Evolutionary conservation across 2,113 vertebrate species (phyloP), one percentile per base, ranked within the genome.

Genomic region (Arvicanthis niloticus): DNA sequence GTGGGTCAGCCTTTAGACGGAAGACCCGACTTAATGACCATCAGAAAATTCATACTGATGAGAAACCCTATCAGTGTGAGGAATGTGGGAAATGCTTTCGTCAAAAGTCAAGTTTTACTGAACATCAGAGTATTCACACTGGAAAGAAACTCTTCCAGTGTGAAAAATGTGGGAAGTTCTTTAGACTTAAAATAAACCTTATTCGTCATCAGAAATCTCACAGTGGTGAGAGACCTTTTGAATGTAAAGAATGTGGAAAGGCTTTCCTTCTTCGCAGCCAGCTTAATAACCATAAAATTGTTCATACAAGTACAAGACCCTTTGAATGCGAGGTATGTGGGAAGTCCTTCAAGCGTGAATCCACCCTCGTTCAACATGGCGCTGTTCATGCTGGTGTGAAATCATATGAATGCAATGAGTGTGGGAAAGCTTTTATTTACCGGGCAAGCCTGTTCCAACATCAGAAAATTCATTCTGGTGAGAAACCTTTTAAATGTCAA

Each of bases 381-480:
- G 92, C 81, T 19, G 92, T 85, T 48, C 96, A 97, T 90, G 70
- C 92, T 3, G 91, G 88, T 76, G 86, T 89, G 73, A 97, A 96
- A 45, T 97, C 98, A 3, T 98, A 98, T 95, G 95, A 89, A 84
- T 99, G 98, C 96, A 97, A 97, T 0, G 98, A 98, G 37, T 99
- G 99, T 31, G 98, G 98, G 0, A 99, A 99, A 97, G 97, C 97
- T 92, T 99, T 99, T 91, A 98, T 97, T 4, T 98, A 98, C 12
- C 97, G 98, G n/a, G 98, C 98, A 37, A 98, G 98, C 48, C 98
- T 98, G 31, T 76, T 73, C 22, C 96, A 97, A 10, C 97, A 98
- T 48, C 88, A 97, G 56, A 94, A 95, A 60, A 97, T 89, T 82
- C 96, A 78, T 10, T 53, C 77, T 53, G 77, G 16, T 21, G 77